Evolutionary conservation across 2,113 vertebrate genomes (phyloP), one percentile per base, ranked within the genome.

Genomic region (Lagopus leucura): DNA sequence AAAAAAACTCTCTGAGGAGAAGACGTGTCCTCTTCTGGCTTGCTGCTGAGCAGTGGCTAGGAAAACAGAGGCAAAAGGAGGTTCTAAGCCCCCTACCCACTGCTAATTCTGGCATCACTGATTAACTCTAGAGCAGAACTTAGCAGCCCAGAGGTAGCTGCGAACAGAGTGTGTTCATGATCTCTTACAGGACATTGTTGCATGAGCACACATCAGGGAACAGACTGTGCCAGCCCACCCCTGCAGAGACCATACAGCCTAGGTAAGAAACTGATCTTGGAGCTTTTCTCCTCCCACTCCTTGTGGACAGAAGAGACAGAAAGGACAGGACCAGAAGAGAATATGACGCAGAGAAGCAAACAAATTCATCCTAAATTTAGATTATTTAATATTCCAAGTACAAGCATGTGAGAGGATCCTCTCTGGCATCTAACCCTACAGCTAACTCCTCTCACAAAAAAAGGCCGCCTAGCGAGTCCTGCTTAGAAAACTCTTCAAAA

Each of bases 401-500:
- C 42, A 72, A 88, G n/a, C 30, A 69, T 7, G 16, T 21, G 11
- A 84, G 36, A 82, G n/a, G 40, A 72, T 84, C 32, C 28, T 82
- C 42, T 43, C 48, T 85, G 54, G 66, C 11, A 65, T n/a, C 63
- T 40, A 86, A 60, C 28, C 19, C 36, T 48, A 32, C 34, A 40
- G 36, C 54, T 57, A 82, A 70, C 28, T 50, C 22, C 19, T 45
- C n/a, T 13, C 34, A n/a, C 58, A 83, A 63, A 82, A 75, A 30
- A 2, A 54, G 2, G 38, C 43, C 77, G 65, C 43, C 3, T 32
- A 72, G 71, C 40, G 19, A 79, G 67, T 21, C 80, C 65, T 69
- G 13, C 25, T 28, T 66, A 89, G 60, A 85, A 73, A 58, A 60
- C 60, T 87, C 69, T 94, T 95, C 36, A 58, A 87, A 93, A 95